Evolutionary conservation across 2,888 invertebrate genomes (phyloP).

Genomic region (Lamellibrachia satsuma): DNA sequence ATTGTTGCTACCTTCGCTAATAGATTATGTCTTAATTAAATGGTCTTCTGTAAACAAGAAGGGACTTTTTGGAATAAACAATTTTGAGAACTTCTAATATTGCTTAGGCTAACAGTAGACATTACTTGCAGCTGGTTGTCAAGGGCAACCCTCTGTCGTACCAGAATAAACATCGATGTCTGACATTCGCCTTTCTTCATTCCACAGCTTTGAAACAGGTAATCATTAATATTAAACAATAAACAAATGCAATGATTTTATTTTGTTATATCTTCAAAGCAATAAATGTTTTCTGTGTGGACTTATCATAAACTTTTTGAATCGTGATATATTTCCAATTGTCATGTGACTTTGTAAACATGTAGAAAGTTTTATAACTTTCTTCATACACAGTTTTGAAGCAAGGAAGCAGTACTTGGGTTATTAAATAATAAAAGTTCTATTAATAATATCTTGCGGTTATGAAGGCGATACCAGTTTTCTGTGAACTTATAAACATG

Average conservation of each 20-base stretch:
- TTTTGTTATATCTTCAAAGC: neutral
- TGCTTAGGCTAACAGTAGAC: neutral
- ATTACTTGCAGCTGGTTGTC: slow-evolving; percentile 8
- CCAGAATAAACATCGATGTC: neutral
- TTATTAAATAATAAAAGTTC: no score
- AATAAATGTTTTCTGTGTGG: neutral
- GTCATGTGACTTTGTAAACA: neutral
- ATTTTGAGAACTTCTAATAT: neutral
- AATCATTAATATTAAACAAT: neutral
- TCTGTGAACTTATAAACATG: no score
- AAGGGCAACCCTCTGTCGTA: neutral
- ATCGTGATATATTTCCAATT: neutral
- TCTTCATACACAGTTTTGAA: no score
- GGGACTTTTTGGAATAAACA: no score
- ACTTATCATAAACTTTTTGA: no score
- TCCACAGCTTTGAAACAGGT: neutral
- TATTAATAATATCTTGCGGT: no score
- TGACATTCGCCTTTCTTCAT: neutral
- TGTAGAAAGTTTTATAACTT: neutral
- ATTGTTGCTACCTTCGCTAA: no score
- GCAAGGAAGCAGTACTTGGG: no score
- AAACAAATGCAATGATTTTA: neutral
- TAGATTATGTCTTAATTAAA: no score
- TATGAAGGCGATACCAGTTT: neutral
- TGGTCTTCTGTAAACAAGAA: no score